Base-by-base conservation (phyloP, 2,113 vertebrate genomes). In the Greenwoodochromis staneri region DNA sequence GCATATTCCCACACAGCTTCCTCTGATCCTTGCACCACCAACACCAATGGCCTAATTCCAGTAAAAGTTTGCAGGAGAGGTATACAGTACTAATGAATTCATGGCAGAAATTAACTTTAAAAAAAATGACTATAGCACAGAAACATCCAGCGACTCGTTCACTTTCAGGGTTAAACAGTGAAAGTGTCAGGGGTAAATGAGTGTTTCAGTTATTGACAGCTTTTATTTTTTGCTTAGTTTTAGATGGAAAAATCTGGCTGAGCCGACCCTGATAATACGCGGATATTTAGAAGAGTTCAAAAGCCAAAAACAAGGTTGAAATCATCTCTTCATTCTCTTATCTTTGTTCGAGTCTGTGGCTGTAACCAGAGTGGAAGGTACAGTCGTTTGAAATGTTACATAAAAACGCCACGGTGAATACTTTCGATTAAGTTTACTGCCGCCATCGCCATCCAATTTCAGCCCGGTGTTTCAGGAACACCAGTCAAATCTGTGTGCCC, bases 211-310 rank as follows among this genome's bases (percentile, higher is more conserved):
- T 47, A 19, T 47, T 47, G 14, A 27, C 21, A 47, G 24, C 24
- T 45, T 45, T 73, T 42, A 36, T 71, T 71, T 73, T 17, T 24
- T 24, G n/a, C 63, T 40, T 24, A 3, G 63, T 24, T 29, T 76
- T 10, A 76, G 24, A 47, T 10, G 69, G 40, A 47, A 76, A 47
- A 29, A 47, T 27, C 40, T 27, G 66, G n/a, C 38, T 73, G 8
- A 42, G 38, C 21, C 0, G 4, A 17, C 38, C 38, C 38, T 45
- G 14, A 45, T 27, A 10, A 73, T 17, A 29, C 6, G 0, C 1
- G 0, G 63, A 13, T 69, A 21, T 69, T 69, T 71, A 40, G 38
- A 42, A 71, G 8, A 76, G 42, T 76, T 76, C 66, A 45, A 16
- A 42, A 71, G 66, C 38, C n/a, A 42, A 71, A 73, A 17, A 73